Evolutionary conservation across 2,797 vertebrate species (phyloP), one percentile per base, ranked within the genome.

Genomic region (Streptopelia turtur): DNA sequence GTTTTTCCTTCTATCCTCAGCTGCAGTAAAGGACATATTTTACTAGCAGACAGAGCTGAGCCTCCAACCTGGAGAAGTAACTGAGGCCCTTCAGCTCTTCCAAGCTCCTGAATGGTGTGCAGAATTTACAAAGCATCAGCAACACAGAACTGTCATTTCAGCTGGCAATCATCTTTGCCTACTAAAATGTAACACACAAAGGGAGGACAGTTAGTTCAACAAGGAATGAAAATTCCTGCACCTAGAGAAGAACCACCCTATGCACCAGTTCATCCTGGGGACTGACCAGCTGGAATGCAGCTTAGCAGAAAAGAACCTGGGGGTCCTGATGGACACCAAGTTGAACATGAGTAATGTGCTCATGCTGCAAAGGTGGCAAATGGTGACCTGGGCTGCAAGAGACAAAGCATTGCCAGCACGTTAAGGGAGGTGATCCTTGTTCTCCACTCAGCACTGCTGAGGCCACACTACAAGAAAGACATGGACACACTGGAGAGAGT

Each of bases 21-120:
- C 15, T 74, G 71, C 57, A 65, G 24, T 41, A 61, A 89, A 68
- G 53, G 60, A 74, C 12, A 1, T 52, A 21, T 21, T 74, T 66
- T 35, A 81, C 24, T 18, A 72, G 53, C 33, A 64, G 25, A 64
- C 6, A 69, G 49, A 89, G 12, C 5, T 50, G 21, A 69, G 22
- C 25, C 50, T 78, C 37, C 52, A 89, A 27, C 6, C 28, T 30
- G 8, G 31, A 61, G 41, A 77, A 50, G 33, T 20, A 80, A 59
- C 35, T 17, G 16, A 89, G 50, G 35, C 24, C 72, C 37, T 22
- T 65, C 23, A 31, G 27, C 18, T 52, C 28, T 77, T 68, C 9
- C n/a, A 74, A 43, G 56, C 41, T 69, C n/a, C 60, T 1, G 1
- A 76, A 43, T 5, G 23, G n/a, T 2, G 0, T 16, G 11, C 20